Percentiles rank a stretch among this genome's conserved stretches.
Evolutionary conservation across 2,888 invertebrate genomes (phyloP).

Genomic region (Lysandra coridon): DNA sequence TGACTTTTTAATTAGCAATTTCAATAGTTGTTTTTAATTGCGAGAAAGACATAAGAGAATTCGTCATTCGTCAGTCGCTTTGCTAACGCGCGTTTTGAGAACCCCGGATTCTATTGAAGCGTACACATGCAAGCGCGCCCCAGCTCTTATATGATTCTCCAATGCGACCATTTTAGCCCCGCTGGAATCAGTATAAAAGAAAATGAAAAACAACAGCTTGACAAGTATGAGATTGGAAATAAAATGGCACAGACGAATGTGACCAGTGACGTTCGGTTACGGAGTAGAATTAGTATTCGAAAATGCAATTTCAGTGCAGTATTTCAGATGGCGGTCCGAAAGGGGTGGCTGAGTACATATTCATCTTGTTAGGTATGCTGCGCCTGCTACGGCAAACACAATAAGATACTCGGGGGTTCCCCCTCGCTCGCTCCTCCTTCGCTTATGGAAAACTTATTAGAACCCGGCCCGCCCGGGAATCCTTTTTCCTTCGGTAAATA

Average conservation of each 20-base stretch:
- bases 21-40: too few species aligned
- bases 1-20: too few species aligned
- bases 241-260: slow-evolving; percentile 41
- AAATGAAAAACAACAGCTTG: background rate
- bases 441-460: slow-evolving; percentile 81
- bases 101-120: too few species aligned
- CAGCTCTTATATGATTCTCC: too few species aligned
- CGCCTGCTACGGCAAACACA: slow-evolving; percentile 80
- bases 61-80: too few species aligned
- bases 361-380: slow-evolving; percentile 81
- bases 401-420: slow-evolving; percentile 69
- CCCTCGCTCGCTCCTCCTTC: slow-evolving; percentile 51
- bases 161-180: too few species aligned
- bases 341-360: slow-evolving; percentile 74
- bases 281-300: slow-evolving; percentile 73
- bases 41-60: too few species aligned
- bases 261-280: slow-evolving; percentile 44
- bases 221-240: slow-evolving; percentile 31
- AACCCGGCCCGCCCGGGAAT: slow-evolving; percentile 77
- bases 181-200: background rate
- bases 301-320: slow-evolving; percentile 79
- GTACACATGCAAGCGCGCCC: too few species aligned
- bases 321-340: slow-evolving; percentile 60
- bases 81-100: too few species aligned
- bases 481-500: slow-evolving; percentile 81